phyloP scores from a whole-genome alignment of 2,797 vertebrate genomes.

The Chloroceryle amazona region DNA sequence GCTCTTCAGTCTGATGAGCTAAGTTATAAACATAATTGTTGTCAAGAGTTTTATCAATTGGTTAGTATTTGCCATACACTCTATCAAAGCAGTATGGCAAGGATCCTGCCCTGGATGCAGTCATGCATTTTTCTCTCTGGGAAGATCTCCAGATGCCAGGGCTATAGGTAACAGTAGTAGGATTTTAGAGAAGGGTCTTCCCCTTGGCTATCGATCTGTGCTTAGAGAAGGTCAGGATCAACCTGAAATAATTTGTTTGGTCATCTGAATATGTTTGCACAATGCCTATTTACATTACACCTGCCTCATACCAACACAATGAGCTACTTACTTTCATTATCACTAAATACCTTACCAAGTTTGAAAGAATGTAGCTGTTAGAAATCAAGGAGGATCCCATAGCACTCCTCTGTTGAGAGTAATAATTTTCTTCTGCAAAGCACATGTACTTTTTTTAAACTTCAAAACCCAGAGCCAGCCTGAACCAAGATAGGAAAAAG shows the following conservation, averaged over 20 bases:
- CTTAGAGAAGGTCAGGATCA: neutral
- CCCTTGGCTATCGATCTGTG: neutral
- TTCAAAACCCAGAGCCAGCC: neutral
- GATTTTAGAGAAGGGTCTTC: neutral
- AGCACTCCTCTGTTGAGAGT: neutral
- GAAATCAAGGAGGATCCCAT: neutral
- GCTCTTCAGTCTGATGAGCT: neutral
- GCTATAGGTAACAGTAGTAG: neutral
- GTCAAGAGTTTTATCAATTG: neutral
- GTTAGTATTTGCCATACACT: neutral
- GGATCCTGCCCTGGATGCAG: neutral
- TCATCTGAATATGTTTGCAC: constrained; percentile 1
- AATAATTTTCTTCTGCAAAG: neutral
- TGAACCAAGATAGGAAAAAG: neutral
- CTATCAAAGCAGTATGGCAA: neutral
- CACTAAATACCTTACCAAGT: constrained; percentile 20
- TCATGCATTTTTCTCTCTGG: neutral
- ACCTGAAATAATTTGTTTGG: neutral
- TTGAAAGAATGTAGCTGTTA: constrained; percentile 41
- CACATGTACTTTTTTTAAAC: constrained; percentile 1
- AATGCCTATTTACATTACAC: constrained; percentile 15
- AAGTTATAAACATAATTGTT: neutral
- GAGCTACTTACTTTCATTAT: constrained; percentile 47
- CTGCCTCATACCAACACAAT: constrained; percentile 46
- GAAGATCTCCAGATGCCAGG: neutral